Percentiles rank a stretch among this genome's conserved stretches.
These are phyloP conservation scores for Drosophila paulistorum DNA, from an alignment of 1,140 invertebrate species.

Conservation along the genomic window DNA sequence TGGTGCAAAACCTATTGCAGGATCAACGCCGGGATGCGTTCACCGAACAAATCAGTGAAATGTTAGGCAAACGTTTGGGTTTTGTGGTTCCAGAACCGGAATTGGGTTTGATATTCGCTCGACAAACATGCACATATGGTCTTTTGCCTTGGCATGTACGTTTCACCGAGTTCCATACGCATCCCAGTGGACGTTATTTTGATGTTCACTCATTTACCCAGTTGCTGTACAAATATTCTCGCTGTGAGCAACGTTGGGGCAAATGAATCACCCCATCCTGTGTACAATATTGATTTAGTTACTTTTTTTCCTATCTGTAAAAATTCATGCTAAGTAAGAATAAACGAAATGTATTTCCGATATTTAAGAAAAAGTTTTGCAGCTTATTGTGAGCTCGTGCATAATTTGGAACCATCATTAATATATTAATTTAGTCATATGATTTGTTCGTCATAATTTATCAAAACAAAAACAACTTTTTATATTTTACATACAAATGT, in stretches of 20 bases:
- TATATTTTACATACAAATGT: conserved; percentile 4
- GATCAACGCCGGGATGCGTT: conserved; percentile 52
- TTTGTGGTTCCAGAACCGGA: conserved; percentile 64
- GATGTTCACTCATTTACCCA: conserved; percentile 57
- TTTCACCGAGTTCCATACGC: conserved; percentile 77
- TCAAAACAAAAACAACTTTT: background rate
- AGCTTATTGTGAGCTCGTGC: background rate
- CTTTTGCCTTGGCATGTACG: conserved; percentile 76
- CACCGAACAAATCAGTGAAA: conserved; percentile 46
- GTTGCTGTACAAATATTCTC: conserved; percentile 73
- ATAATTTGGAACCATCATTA: no score
- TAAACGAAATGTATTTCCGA: conserved; percentile 55
- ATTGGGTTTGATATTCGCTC: conserved; percentile 67
- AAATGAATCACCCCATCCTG: conserved; percentile 50
- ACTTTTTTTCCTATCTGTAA: conserved; percentile 52
- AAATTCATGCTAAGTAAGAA: conserved; percentile 52
- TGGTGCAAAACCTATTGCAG: conserved; percentile 59
- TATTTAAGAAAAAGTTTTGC: background rate
- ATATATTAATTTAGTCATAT: no score
- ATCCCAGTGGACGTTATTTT: conserved; percentile 62
- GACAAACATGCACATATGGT: conserved; percentile 68
- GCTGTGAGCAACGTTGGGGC: conserved; percentile 81
- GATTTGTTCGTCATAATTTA: no score
- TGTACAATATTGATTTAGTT: conserved; percentile 54
- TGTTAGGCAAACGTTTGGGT: conserved; percentile 53